Conservation (phyloP, 2,113 vertebrate species). For the Edolisoma coerulescens region DNA sequence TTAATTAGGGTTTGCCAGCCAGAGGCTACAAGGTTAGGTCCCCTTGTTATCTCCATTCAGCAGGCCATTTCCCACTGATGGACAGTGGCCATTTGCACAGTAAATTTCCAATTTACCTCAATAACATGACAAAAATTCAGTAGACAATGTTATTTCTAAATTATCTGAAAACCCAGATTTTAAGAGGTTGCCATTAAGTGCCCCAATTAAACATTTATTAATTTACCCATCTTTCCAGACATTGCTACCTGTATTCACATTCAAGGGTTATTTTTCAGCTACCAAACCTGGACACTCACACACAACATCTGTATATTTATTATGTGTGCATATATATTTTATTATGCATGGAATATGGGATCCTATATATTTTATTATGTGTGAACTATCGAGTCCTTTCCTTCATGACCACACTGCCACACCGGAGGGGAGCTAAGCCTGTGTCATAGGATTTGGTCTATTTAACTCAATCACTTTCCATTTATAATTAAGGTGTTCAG, state of each 20-base stretch:
- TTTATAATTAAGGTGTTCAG: background rate
- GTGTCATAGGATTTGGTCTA: background rate
- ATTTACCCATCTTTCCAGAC: background rate
- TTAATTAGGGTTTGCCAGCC: slow-evolving; percentile 28
- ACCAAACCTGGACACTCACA: background rate
- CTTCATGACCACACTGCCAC: background rate
- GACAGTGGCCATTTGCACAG: background rate
- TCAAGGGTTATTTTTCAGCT: background rate
- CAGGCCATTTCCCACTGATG: background rate
- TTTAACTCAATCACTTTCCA: background rate
- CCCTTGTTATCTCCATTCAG: background rate
- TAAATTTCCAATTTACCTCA: background rate
- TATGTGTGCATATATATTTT: background rate
- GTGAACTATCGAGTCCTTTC: background rate
- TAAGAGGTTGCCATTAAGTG: background rate
- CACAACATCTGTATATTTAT: background rate
- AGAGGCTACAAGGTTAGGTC: slow-evolving; percentile 33
- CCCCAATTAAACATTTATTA: background rate
- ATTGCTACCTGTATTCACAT: background rate
- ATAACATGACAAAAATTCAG: background rate
- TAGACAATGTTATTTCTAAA: background rate
- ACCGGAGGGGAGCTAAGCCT: background rate
- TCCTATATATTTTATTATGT: background rate
- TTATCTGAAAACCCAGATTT: background rate
- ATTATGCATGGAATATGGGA: background rate